These are phyloP conservation scores for Seriola quinqueradiata DNA, from an alignment of 2,113 vertebrate species.

Conservation along the genomic window DNA sequence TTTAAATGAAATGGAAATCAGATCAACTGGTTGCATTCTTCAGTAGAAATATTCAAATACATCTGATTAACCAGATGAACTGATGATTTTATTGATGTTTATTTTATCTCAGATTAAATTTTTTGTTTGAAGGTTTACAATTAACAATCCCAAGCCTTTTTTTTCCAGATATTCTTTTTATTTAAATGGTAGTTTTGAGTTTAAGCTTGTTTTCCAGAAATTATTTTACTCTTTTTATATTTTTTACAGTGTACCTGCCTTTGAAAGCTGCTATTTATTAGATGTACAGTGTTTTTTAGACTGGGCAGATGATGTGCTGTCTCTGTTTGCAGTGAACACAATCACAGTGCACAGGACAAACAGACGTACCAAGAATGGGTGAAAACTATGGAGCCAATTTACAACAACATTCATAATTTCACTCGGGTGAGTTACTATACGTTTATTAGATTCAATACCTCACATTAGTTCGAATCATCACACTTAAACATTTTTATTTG, in stretches of 20 bases:
- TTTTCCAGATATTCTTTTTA: no score
- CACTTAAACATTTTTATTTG: background rate
- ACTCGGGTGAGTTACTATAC: constrained; percentile 65
- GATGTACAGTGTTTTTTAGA: background rate
- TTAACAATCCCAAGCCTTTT: background rate
- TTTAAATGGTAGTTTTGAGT: background rate
- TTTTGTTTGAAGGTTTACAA: background rate
- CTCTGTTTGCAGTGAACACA: constrained; percentile 68
- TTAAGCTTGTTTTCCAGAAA: background rate
- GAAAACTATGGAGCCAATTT: constrained; percentile 77
- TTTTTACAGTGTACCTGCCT: no score
- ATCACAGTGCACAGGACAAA: constrained; percentile 65
- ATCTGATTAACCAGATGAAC: no score
- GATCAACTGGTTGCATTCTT: background rate
- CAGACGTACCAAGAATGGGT: constrained; percentile 72
- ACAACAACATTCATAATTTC: constrained; percentile 60
- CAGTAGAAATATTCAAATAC: background rate
- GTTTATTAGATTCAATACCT: background rate
- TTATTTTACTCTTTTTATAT: no score
- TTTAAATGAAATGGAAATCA: background rate
- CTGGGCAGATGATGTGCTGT: background rate
- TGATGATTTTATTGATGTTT: no score
- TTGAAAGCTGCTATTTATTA: background rate
- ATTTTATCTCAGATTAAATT: background rate
- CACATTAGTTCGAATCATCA: background rate